A percentile compares a stretch with the other conserved stretches of the same genome.
These are phyloP conservation scores for Sesamia inferens DNA, from an alignment of 2,888 invertebrate genomes.

Conservation along the genomic window DNA sequence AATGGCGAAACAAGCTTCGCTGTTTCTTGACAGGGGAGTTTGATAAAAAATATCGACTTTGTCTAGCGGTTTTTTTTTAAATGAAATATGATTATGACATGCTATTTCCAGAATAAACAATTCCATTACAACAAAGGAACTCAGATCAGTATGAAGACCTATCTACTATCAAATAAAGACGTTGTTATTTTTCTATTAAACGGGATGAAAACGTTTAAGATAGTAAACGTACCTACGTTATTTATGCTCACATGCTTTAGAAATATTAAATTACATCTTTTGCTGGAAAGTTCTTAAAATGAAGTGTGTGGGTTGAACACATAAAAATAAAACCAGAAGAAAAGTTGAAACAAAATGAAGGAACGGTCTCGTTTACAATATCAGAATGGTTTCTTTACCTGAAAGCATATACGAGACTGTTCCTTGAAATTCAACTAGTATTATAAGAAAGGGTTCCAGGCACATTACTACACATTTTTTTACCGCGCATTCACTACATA, in stretches of 20 bases:
- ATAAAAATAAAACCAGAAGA: slow-evolving; percentile 1
- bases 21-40: background rate
- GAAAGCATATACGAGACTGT: too few relatives aligned
- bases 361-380: slow-evolving; percentile 9
- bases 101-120: background rate
- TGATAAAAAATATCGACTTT: background rate
- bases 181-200: slow-evolving; percentile 1
- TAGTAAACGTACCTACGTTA: background rate
- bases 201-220: background rate
- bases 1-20: too few relatives aligned
- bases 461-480: background rate
- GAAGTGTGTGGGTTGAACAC: background rate
- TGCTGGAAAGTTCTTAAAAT: slow-evolving; percentile 9
- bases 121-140: background rate
- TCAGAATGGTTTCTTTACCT: too few relatives aligned
- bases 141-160: background rate
- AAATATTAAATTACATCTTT: background rate
- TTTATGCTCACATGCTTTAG: background rate
- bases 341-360: background rate
- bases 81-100: background rate
- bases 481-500: too few relatives aligned
- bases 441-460: background rate
- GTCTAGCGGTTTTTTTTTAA: background rate
- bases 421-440: too few relatives aligned
- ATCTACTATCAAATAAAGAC: too few relatives aligned